phyloP scores from a whole-genome alignment of 1,140 invertebrate species.

The Pogonognathellus flavescens region DNA sequence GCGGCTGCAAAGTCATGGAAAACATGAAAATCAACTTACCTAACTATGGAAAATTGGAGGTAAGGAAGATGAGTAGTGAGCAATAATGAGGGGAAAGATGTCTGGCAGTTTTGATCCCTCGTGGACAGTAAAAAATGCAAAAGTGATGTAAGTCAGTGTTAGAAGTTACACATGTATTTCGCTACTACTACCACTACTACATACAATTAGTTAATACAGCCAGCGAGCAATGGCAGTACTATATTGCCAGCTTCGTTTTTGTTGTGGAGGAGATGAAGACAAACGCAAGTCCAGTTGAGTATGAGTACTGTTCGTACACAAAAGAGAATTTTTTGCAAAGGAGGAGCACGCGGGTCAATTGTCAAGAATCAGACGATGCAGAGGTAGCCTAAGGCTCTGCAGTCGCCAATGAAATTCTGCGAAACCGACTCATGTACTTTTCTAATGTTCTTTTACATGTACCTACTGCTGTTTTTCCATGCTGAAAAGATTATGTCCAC shows the following conservation, averaged over 20 bases:
- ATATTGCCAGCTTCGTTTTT: not conserved
- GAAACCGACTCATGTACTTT: slow-evolving; percentile 17
- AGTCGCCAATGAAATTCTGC: slow-evolving; percentile 49
- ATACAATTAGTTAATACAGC: too few relatives aligned
- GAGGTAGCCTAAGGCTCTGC: slow-evolving; percentile 46
- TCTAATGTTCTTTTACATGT: not conserved
- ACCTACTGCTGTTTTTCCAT: not conserved
- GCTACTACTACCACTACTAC: not conserved
- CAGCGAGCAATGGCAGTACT: too few relatives aligned
- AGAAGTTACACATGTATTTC: not conserved
- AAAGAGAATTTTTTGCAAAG: slow-evolving; percentile 40
- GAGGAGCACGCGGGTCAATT: slow-evolving; percentile 44
- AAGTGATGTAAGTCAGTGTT: not conserved
- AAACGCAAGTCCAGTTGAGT: not conserved
- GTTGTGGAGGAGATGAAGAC: not conserved
- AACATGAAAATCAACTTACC: slow-evolving; percentile 40
- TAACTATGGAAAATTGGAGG: slow-evolving; percentile 15
- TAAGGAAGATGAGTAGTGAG: not conserved
- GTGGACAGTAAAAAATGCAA: not conserved
- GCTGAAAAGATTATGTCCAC: too few relatives aligned
- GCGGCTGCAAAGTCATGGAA: not conserved
- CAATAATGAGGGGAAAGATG: slow-evolving; percentile 7
- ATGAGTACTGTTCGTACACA: slow-evolving; percentile 11
- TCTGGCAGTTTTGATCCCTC: not conserved
- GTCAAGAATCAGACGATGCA: slow-evolving; percentile 43